Evolutionary conservation across 2,888 invertebrate species (phyloP), one percentile per base, ranked within the genome.

Genomic region (Thumatha senex): DNA sequence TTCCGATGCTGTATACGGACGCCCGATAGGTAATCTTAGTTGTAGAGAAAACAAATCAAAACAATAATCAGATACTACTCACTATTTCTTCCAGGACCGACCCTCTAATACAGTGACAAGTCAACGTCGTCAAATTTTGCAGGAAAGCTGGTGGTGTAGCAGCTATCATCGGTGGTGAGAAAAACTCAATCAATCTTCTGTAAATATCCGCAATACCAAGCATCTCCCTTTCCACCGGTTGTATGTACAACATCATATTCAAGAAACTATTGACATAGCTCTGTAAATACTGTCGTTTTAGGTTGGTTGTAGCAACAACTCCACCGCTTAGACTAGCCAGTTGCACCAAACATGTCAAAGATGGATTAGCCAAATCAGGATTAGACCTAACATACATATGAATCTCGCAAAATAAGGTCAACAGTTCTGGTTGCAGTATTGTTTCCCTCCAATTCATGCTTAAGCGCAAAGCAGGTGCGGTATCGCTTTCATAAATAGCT

Each of bases 261-360:
- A 91, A 66, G 51, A 91, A 91, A 59, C 86, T 80, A 51, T 80
- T 87, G 1, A 89, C 89, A 61, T 90, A 91, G 59, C 89, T 88
- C 58, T 89, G 86, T 54, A 89, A 80, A 67, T 91, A 91, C 55
- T 88, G 85, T 54, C 86, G 86, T 63, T 89, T 91, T 4, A 85
- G 57, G 57, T 83, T 82, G 53, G 71, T 78, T 4, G 78, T 80
- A 1, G 84, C 83, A 0, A 89, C 80, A 3, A 87, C 80, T 2
- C 82, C 81, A 2, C 91, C 91, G 54, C 89, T 89, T 15, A 91
- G 72, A 68, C 90, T 89, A 7, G 90, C 91, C 51, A 98, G 85
- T 78, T 98, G 98, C 9, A 96, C 95, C 40, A 98, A 89, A 81
- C 98, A 97, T 46, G 94, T 95, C 51, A 98, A 84, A 0, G 96